Conservation (phyloP, 2,113 vertebrate genomes). For the Sceloporus tristichus region DNA sequence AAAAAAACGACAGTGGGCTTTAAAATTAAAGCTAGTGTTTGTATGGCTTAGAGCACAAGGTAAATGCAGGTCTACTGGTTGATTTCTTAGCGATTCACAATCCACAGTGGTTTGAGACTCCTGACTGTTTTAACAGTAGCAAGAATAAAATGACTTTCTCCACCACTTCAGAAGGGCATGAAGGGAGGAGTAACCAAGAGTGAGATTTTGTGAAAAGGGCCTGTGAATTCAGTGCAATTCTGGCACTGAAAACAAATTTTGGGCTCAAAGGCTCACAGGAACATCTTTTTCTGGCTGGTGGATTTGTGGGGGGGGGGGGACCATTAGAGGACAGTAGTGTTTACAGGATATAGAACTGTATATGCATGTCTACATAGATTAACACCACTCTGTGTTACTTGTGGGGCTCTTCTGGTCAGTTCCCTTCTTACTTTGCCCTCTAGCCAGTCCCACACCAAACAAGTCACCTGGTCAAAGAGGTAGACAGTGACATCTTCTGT, state of each 20-base stretch:
- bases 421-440: not conserved
- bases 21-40: too few species aligned
- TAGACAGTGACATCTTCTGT: constrained; percentile 97
- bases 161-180: too few species aligned
- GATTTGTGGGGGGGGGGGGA: too few species aligned
- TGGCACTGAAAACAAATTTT: too few species aligned
- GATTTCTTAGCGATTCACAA: not conserved
- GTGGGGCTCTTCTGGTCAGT: not conserved
- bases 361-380: too few species aligned
- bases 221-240: too few species aligned
- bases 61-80: not conserved
- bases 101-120: not conserved
- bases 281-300: too few species aligned
- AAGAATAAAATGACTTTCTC: not conserved
- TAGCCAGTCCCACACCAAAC: too few species aligned
- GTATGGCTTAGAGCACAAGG: not conserved
- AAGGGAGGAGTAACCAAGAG: too few species aligned
- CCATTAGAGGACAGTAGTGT: too few species aligned
- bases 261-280: too few species aligned
- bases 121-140: not conserved
- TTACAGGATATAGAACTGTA: too few species aligned
- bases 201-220: not conserved
- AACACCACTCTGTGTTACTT: not conserved
- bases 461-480: constrained; percentile 96
- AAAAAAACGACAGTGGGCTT: not conserved